A percentile compares a stretch with the other conserved stretches of the same genome.
These are phyloP conservation scores for Scomberomorus guttatus DNA, from an alignment of 2,797 vertebrate genomes.

Conservation along the genomic window DNA sequence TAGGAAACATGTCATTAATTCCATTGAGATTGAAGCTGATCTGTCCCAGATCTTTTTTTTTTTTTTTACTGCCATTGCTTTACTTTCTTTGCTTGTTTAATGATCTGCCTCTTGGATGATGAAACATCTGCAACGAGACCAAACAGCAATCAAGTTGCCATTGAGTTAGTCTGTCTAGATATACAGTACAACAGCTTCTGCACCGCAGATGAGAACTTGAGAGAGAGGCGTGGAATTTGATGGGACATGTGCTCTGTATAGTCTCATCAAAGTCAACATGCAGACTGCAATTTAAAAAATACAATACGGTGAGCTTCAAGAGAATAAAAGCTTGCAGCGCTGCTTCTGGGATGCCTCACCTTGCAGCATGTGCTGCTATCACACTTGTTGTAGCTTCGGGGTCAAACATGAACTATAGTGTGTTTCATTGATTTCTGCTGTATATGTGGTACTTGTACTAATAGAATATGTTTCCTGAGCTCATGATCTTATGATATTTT, in stretches of 20 bases:
- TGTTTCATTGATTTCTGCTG: too few species aligned
- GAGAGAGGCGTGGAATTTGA: conserved; percentile 6
- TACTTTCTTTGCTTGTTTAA: conserved; percentile 45
- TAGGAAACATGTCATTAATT: conserved; percentile 59
- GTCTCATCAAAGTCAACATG: conserved; percentile 13
- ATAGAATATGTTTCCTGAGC: neutral
- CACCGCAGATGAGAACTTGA: neutral
- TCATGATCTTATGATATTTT: neutral
- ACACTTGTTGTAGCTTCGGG: neutral
- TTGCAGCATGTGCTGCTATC: conserved; percentile 8
- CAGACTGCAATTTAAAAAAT: neutral
- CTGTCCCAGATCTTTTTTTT: conserved; percentile 36
- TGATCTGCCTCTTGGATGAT: conserved; percentile 46
- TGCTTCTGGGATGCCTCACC: conserved; percentile 12
- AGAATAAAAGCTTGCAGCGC: neutral
- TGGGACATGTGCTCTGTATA: neutral
- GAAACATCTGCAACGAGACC: conserved; percentile 40
- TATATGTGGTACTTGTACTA: neutral
- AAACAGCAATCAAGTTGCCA: conserved; percentile 36
- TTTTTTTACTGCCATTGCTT: conserved; percentile 17
- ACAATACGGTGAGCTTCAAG: neutral
- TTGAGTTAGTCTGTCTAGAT: conserved; percentile 23
- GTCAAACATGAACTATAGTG: neutral
- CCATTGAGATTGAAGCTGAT: conserved; percentile 50
- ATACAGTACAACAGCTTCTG: conserved; percentile 2